These are phyloP conservation scores for Liodrosophila aerea DNA, from an alignment of 2,888 invertebrate species.

Conservation along the genomic window DNA sequence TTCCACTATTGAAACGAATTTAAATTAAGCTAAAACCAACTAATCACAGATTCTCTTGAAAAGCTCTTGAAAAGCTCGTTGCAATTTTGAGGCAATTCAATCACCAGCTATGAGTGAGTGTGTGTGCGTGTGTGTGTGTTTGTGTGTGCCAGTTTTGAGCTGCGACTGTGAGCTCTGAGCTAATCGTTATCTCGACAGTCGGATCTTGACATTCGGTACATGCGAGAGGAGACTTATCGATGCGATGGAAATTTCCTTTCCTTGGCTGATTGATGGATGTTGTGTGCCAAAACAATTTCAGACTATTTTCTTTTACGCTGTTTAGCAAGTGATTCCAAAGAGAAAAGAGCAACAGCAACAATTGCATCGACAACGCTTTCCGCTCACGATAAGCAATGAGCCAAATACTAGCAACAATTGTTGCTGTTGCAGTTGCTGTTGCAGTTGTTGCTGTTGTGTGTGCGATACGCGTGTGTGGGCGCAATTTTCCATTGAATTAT, in stretches of 20 bases:
- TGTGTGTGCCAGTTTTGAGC: constrained; percentile 28
- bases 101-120: constrained; percentile 25
- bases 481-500: constrained; percentile 74
- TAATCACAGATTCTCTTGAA: too few species aligned
- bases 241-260: constrained; percentile 24
- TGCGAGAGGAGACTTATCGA: constrained; percentile 31
- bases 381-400: constrained; percentile 60
- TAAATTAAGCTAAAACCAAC: too few species aligned
- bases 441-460: constrained; percentile 29
- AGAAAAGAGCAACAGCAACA: constrained; percentile 39
- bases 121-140: constrained; percentile 16
- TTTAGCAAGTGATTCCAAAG: constrained; percentile 17
- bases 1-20: too few species aligned
- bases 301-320: constrained; percentile 1
- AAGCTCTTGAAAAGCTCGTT: not conserved
- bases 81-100: constrained; percentile 15
- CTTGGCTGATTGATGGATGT: constrained; percentile 49
- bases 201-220: constrained; percentile 41
- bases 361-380: constrained; percentile 59
- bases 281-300: constrained; percentile 14
- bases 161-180: not conserved
- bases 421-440: constrained; percentile 9
- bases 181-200: constrained; percentile 31
- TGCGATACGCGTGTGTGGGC: constrained; percentile 63
- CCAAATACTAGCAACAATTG: constrained; percentile 37